These are phyloP conservation scores for Corapipo altera DNA, from an alignment of 2,113 vertebrate genomes.

Conservation along the genomic window DNA sequence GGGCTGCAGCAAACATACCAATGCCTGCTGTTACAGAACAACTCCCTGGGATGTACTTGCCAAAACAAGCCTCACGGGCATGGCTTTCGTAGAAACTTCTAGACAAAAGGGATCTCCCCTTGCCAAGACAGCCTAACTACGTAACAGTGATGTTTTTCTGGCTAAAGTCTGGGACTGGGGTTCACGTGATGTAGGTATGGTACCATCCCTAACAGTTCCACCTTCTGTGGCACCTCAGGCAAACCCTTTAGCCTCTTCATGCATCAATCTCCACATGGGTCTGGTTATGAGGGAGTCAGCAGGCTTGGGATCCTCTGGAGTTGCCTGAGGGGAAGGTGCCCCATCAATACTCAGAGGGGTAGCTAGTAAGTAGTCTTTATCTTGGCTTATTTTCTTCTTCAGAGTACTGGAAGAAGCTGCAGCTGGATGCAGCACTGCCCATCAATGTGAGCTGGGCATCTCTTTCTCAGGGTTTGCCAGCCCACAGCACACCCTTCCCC, in stretches of 20 bases:
- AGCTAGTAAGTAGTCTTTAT: neutral
- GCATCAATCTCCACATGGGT: fast-evolving
- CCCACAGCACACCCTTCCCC: neutral
- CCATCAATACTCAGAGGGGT: neutral
- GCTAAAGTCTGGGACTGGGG: neutral
- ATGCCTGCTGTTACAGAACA: neutral
- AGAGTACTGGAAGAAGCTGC: neutral
- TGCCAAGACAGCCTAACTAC: neutral
- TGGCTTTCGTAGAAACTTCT: neutral
- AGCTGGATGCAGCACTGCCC: neutral
- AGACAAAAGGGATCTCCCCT: neutral
- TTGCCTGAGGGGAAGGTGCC: neutral
- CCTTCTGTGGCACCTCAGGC: neutral
- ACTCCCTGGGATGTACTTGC: neutral
- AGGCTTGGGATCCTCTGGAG: neutral
- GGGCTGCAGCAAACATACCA: neutral
- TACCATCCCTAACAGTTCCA: neutral
- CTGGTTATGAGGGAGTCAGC: neutral
- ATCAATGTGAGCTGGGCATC: neutral
- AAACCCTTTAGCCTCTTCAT: neutral
- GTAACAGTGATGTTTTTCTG: neutral
- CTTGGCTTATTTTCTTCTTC: neutral
- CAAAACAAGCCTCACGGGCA: neutral
- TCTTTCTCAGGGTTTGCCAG: neutral
- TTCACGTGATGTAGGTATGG: fast-evolving